Evolutionary conservation across 2,888 invertebrate genomes (phyloP).

Genomic region (Ellobium chinense): DNA sequence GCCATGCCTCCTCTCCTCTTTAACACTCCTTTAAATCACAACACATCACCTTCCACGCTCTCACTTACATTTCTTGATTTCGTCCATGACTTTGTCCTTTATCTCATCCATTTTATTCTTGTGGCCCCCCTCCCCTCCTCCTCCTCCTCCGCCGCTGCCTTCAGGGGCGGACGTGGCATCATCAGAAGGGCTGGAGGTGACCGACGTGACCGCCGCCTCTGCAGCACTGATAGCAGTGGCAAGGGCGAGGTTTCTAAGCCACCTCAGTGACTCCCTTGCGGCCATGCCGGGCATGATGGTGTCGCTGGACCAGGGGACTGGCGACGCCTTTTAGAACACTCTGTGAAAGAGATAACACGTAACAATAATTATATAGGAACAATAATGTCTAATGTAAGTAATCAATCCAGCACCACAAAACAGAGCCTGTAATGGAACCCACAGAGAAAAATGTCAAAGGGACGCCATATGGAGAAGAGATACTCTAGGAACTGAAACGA

Average conservation of each 20-base stretch:
- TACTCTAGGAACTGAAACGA: no score
- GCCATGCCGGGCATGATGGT: slow-evolving; percentile 39
- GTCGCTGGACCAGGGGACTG: neutral
- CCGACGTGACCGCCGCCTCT: slow-evolving; percentile 38
- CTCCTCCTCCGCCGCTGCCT: slow-evolving; percentile 42
- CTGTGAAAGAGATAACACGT: neutral
- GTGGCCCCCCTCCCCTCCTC: slow-evolving; percentile 15
- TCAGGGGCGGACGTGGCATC: slow-evolving; percentile 41
- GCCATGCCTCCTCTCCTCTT: no score
- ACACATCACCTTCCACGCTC: neutral
- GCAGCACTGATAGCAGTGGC: slow-evolving; percentile 41
- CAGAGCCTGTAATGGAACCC: no score
- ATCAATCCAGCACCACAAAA: no score
- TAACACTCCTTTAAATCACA: no score
- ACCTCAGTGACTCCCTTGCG: slow-evolving; percentile 50
- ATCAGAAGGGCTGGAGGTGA: slow-evolving; percentile 44
- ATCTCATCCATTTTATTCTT: slow-evolving; percentile 57
- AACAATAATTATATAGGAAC: no score
- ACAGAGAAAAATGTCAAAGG: no score
- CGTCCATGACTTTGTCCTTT: slow-evolving; percentile 63
- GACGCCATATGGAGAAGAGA: neutral
- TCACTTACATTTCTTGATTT: slow-evolving; percentile 65
- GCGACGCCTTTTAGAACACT: slow-evolving; percentile 5
- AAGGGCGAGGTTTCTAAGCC: slow-evolving; percentile 54
- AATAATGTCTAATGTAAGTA: no score